Conservation (phyloP, 2,888 invertebrate species). For the Polylopha cassiicola region DNA sequence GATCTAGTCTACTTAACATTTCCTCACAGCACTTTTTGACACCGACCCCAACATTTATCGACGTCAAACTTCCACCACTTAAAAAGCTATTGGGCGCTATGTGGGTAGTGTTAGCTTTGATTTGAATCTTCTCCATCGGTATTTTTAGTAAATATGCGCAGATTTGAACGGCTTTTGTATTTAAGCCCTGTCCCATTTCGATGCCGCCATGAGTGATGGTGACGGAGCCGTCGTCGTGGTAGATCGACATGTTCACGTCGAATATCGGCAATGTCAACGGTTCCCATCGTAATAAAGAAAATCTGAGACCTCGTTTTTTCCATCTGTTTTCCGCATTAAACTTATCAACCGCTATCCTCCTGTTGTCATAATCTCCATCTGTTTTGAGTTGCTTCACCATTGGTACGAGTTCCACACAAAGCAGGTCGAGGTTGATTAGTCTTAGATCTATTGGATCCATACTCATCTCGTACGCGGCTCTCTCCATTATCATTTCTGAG, state of each 20-base stretch:
- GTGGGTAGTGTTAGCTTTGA: constrained; percentile 79
- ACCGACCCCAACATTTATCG: constrained; percentile 80
- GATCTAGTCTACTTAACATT: constrained; percentile 58
- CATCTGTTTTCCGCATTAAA: constrained; percentile 80
- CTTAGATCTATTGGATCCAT: constrained; percentile 73
- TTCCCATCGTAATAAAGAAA: constrained; percentile 79
- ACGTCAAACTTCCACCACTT: constrained; percentile 81
- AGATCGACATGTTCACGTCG: constrained; percentile 74
- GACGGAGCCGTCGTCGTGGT: constrained; percentile 78
- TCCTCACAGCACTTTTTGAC: constrained; percentile 68
- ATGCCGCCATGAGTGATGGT: constrained; percentile 80
- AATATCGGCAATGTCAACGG: constrained; percentile 44
- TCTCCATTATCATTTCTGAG: constrained; percentile 78
- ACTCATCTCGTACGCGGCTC: constrained; percentile 63
- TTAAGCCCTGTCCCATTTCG: constrained; percentile 84
- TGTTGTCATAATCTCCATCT: constrained; percentile 64
- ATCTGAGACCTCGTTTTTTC: constrained; percentile 81
- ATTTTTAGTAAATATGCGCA: constrained; percentile 80
- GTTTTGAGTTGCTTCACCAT: constrained; percentile 69
- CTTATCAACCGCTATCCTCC: constrained; percentile 56
- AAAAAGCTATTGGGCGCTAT: constrained; percentile 79
- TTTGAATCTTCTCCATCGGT: constrained; percentile 77
- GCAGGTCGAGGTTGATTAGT: constrained; percentile 54
- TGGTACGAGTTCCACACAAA: constrained; percentile 33
- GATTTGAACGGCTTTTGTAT: constrained; percentile 82